Percentiles rank a stretch among this genome's conserved stretches.
phyloP scores from a whole-genome alignment of 1,140 invertebrate genomes.

The Elysia chlorotica region DNA sequence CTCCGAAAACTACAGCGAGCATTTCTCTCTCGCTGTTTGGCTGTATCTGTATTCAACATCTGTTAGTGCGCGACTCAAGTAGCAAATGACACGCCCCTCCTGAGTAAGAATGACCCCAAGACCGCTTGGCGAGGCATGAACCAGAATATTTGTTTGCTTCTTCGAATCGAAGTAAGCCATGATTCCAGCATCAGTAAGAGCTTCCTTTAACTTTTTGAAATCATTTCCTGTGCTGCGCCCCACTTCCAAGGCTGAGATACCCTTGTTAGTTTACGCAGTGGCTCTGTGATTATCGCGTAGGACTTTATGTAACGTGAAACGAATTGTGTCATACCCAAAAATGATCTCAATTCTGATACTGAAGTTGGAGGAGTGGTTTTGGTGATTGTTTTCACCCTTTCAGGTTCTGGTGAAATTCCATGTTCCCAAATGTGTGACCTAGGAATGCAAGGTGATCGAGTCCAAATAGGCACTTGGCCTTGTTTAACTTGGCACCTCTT shows the following conservation, averaged over 20 bases:
- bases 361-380: slow-evolving; percentile 17
- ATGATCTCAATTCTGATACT: slow-evolving; percentile 29
- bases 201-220: slow-evolving; percentile 28
- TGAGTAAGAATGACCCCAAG: slow-evolving; percentile 20
- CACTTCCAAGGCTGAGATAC: slow-evolving; percentile 29
- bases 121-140: slow-evolving; percentile 35
- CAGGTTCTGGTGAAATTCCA: slow-evolving; percentile 28
- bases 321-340: slow-evolving; percentile 34
- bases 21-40: neutral
- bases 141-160: slow-evolving; percentile 26
- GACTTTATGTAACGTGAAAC: slow-evolving; percentile 29
- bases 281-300: slow-evolving; percentile 28
- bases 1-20: neutral
- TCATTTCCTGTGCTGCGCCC: slow-evolving; percentile 23
- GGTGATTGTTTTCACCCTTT: slow-evolving; percentile 55
- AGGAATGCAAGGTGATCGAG: slow-evolving; percentile 25
- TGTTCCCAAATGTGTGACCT: slow-evolving; percentile 26
- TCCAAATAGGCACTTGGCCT: slow-evolving; percentile 30
- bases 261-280: slow-evolving; percentile 30
- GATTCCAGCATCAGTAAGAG: slow-evolving; percentile 13
- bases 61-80: slow-evolving; percentile 17
- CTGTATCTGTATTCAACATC: neutral
- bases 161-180: slow-evolving; percentile 35
- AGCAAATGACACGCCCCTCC: slow-evolving; percentile 23
- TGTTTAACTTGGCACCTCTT: slow-evolving; percentile 29